Evolutionary conservation across 2,888 invertebrate genomes (phyloP).

Genomic region (Smittia sp.): DNA sequence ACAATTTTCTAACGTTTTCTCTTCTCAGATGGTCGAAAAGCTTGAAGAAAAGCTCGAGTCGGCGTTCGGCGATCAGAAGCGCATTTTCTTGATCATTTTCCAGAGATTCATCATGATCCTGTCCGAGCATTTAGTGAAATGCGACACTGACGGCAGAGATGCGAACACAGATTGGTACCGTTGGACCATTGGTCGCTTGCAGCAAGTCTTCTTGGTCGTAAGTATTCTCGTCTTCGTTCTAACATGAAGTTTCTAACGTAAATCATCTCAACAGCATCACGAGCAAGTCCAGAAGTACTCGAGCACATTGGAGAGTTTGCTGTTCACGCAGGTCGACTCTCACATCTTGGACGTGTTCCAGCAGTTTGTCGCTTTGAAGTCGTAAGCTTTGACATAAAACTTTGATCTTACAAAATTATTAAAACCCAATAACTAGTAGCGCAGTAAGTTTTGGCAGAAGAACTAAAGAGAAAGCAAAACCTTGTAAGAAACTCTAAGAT

Average conservation of each 20-base stretch:
- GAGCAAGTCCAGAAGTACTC: constrained; percentile 97
- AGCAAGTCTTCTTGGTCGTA: constrained; percentile 92
- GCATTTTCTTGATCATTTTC: constrained; percentile 93
- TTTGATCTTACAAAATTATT: no score
- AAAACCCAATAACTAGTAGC: no score
- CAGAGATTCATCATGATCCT: constrained; percentile 98
- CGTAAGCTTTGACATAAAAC: neutral
- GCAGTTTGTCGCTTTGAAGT: constrained; percentile 87
- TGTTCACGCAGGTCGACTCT: constrained; percentile 93
- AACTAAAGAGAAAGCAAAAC: no score
- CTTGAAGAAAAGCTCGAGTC: constrained; percentile 95
- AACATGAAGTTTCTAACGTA: constrained; percentile 30
- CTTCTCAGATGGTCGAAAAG: constrained; percentile 76
- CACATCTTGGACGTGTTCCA: constrained; percentile 96
- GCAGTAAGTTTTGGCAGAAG: no score
- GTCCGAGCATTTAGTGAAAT: constrained; percentile 90
- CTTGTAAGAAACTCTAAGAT: no score
- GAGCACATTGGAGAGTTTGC: constrained; percentile 87
- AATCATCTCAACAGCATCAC: constrained; percentile 73
- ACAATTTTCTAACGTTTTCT: neutral
- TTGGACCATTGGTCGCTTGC: constrained; percentile 90
- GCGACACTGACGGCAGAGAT: constrained; percentile 90
- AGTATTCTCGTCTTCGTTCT: constrained; percentile 50
- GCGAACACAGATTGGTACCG: constrained; percentile 94
- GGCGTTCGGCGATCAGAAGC: constrained; percentile 94